Evolutionary conservation across 2,797 vertebrate genomes (phyloP), one percentile per base, ranked within the genome.

Genomic region (Chelon labrosus): DNA sequence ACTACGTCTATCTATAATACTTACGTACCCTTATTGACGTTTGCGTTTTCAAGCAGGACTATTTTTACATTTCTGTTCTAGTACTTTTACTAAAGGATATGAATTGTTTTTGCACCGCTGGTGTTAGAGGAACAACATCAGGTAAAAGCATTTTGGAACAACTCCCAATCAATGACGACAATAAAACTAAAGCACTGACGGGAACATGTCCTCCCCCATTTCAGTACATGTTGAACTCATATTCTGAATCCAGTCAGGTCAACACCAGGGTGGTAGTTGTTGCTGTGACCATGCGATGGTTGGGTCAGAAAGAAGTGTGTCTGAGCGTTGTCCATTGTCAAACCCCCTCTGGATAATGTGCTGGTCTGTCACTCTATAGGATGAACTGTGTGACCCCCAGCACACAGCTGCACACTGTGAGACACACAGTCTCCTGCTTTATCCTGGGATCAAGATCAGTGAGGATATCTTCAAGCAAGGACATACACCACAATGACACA

Each of bases 351-450:
- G 61, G 42, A 59, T 64, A 10, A 5, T 65, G 66, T 20, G 55
- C 42, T 37, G n/a, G 41, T 50, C 58, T 63, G 74, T 73, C 67
- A 20, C 38, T 72, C 63, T 12, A 46, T 31, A 63, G 35, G 60
- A 47, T 78, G 73, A 85, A 73, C 81, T 5, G 47, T 31, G 51
- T 58, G 56, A 83, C 75, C 77, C 75, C 56, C 38, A 57, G 2
- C 20, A 39, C 66, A 65, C 75, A 82, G 81, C 80, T 77, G 68
- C 51, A 66, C 57, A 44, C 42, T 47, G 41, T 14, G 61, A 77
- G 71, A 78, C 68, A 60, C 71, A 50, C 44, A 64, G 65, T 17
- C 71, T 68, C 63, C 62, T 38, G 52, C 65, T 70, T 79, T 22
- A 65, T 59, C 65, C 55, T 17, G 52, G 61, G 69, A 75, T 85